Percentiles rank a stretch among this genome's conserved stretches.
Conservation (phyloP, 1,140 invertebrate species). For the Alviniconcha marisindica region DNA sequence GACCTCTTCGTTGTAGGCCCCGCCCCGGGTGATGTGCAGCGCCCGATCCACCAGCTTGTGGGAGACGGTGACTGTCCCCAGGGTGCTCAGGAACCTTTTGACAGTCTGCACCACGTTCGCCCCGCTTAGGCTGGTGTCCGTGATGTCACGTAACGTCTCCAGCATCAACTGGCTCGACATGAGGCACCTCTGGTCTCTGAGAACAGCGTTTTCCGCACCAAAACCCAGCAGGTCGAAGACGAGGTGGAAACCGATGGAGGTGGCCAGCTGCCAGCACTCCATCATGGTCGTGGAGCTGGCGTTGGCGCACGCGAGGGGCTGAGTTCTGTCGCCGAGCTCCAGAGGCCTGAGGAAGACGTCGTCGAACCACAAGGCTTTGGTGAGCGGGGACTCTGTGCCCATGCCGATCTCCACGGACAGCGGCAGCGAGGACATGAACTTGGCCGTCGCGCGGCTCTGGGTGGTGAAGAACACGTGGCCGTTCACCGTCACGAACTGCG, state of each 20-base stretch:
- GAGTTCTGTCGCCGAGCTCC: not conserved
- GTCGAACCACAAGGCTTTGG: not conserved
- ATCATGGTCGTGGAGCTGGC: not conserved
- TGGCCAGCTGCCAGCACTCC: not conserved
- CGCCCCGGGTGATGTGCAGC: conserved; percentile 7
- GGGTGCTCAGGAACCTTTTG: not conserved
- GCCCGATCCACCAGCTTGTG: not conserved
- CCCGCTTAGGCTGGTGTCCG: not conserved
- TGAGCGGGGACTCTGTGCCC: not conserved
- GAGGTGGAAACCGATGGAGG: not conserved
- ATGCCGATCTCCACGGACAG: not conserved
- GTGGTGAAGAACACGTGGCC: conserved; percentile 27
- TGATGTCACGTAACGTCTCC: not conserved
- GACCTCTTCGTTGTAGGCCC: conserved; percentile 4
- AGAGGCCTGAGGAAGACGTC: conserved; percentile 6
- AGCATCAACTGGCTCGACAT: not conserved
- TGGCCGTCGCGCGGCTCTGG: not conserved
- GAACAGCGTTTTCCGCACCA: not conserved
- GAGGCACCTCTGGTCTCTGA: not conserved
- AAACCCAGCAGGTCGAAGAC: not conserved
- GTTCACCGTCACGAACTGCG: conserved; percentile 23
- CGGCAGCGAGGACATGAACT: conserved; percentile 1
- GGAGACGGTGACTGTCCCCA: not conserved
- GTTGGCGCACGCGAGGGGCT: not conserved
- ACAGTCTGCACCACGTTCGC: not conserved